A percentile compares a stretch with the other conserved stretches of the same genome.
Conservation (phyloP, 2,113 vertebrate genomes). For the Cyprinodon variegatus region DNA sequence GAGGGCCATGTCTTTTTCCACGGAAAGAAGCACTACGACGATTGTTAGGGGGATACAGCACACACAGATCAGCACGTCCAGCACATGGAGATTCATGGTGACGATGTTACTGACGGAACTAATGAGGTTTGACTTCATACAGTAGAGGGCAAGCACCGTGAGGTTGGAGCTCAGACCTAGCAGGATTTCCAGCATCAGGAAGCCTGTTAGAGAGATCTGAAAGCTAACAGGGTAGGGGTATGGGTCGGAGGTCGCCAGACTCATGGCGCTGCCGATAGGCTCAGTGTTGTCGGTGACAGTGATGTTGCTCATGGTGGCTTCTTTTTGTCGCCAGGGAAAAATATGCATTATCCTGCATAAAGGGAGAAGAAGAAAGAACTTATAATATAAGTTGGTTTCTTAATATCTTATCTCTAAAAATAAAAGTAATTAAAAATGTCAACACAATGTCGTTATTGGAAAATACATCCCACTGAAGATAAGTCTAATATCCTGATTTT, state of each 20-base stretch:
- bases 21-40: slow-evolving; percentile 92
- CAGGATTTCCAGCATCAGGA: slow-evolving; percentile 97
- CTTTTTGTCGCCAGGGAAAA: slow-evolving; percentile 87
- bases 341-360: slow-evolving; percentile 93
- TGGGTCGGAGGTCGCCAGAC: slow-evolving; percentile 81
- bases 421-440: slow-evolving; percentile 5
- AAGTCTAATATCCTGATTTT: background rate
- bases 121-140: slow-evolving; percentile 99
- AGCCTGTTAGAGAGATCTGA: slow-evolving; percentile 95
- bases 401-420: slow-evolving; percentile 8
- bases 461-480: background rate
- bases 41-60: slow-evolving; percentile 97
- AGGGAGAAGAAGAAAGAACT: slow-evolving; percentile 14
- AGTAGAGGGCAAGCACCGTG: slow-evolving; percentile 97
- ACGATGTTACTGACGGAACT: slow-evolving; percentile 99
- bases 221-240: slow-evolving; percentile 90
- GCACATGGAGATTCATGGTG: slow-evolving; percentile 97
- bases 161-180: slow-evolving; percentile 98
- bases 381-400: slow-evolving; percentile 7
- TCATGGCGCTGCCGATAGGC: slow-evolving; percentile 89
- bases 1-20: slow-evolving; percentile 91
- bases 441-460: background rate
- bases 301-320: slow-evolving; percentile 97
- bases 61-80: slow-evolving; percentile 96
- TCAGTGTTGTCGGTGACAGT: slow-evolving; percentile 93